Evolutionary conservation across 2,797 vertebrate species (phyloP).

Genomic region (Antrozous pallidus): DNA sequence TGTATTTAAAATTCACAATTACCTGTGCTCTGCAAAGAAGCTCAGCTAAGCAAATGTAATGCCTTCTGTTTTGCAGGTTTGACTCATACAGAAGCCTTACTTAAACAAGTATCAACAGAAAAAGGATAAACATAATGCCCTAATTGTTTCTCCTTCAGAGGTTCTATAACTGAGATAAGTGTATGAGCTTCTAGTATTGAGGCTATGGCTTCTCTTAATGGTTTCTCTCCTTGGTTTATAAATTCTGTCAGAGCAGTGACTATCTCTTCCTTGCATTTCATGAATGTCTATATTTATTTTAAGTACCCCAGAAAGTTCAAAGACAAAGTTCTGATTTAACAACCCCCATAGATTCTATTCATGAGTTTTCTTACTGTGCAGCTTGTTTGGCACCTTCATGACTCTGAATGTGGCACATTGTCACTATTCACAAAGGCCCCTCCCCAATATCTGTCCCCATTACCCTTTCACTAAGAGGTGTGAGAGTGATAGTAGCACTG

Average conservation of each 20-base stretch:
- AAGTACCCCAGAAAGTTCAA: not conserved
- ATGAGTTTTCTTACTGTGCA: not conserved
- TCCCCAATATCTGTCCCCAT: too few relatives aligned
- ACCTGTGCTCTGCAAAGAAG: not conserved
- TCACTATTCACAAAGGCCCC: not conserved
- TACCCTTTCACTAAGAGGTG: not conserved
- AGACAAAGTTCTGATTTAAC: constrained; percentile 1
- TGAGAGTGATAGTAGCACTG: not conserved
- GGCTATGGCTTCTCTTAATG: not conserved
- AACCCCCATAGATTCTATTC: not conserved
- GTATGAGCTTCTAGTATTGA: not conserved
- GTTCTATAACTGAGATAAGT: not conserved
- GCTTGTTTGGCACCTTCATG: not conserved
- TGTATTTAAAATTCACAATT: constrained; percentile 24
- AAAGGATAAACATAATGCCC: not conserved
- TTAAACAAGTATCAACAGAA: constrained; percentile 36
- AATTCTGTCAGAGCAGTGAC: not conserved
- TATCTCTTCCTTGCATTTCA: not conserved
- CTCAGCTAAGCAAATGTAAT: not conserved
- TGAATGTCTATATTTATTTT: not conserved
- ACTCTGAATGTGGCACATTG: not conserved
- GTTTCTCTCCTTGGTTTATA: not conserved
- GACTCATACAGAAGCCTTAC: not conserved
- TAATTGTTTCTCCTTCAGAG: not conserved
- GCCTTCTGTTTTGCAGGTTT: not conserved